These are phyloP conservation scores for Pangasius djambal DNA, from an alignment of 2,797 vertebrate genomes.

Conservation along the genomic window DNA sequence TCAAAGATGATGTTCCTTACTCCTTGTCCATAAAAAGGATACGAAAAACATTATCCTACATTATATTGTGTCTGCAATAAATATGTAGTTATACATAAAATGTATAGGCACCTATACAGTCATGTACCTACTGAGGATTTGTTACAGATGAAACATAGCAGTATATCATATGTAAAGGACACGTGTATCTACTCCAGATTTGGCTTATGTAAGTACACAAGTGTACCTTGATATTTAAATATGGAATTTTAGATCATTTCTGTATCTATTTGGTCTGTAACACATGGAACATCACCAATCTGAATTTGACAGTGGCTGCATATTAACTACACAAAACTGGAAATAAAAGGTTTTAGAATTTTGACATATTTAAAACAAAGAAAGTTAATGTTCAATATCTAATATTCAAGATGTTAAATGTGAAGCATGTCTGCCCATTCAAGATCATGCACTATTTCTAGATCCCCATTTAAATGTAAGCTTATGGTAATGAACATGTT, in stretches of 20 bases:
- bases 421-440: too few relatives aligned
- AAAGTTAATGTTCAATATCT: too few relatives aligned
- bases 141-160: neutral
- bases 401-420: too few relatives aligned
- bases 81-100: neutral
- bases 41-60: neutral
- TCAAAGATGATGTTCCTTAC: neutral
- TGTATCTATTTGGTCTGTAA: neutral
- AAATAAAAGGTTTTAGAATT: too few relatives aligned
- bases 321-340: neutral
- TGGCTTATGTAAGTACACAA: neutral
- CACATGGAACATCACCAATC: neutral
- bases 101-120: neutral
- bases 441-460: too few relatives aligned
- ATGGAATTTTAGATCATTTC: neutral
- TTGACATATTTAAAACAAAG: too few relatives aligned
- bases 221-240: neutral
- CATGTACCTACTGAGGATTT: neutral
- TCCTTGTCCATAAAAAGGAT: neutral
- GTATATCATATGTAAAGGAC: neutral
- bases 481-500: too few relatives aligned
- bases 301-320: neutral
- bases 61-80: neutral
- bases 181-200: neutral
- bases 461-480: too few relatives aligned